Base-by-base conservation (phyloP, 35 echinoderm and acorn worm species). In the Stichopus chloronotus region DNA sequence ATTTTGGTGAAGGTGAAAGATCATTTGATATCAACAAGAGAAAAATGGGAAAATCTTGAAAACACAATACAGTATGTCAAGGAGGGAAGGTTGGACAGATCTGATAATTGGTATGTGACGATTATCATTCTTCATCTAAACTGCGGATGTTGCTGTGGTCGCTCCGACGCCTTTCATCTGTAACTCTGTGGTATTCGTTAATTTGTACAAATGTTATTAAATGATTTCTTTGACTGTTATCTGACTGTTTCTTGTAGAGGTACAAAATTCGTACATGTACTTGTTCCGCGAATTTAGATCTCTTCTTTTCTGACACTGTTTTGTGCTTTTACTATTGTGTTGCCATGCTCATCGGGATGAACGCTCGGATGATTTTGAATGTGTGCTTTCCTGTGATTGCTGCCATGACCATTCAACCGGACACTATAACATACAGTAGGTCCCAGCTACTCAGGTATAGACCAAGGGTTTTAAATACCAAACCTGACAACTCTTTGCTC, bases 61-160 rank as follows among this genome's bases (percentile, higher is more conserved):
- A 43, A 43, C 30, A 43, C 30, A 43, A 43, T 43, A 43, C 30
- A 43, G 3, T 43, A 43, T 43, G 30, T 3, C 3, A 43, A 43
- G 30, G 30, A 43, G 30, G 30, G 30, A 43, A 43, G 30, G 1
- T 43, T 43, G 30, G 30, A 43, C 30, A 43, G 30, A 43, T 43
- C 30, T 43, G 30, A 43, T 1, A 43, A 43, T 43, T 43, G 1
- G 30, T 43, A 43, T 43, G 30, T 43, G 30, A 68, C 63, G 63
- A 68, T 68, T 68, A 68, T 68, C 63, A 17, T 68, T 68, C 17
- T 68, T 68, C 63, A 68, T 68, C 63, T 68, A 68, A 68, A 68
- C 63, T 68, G 63, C 63, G 63, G 63, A 68, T 68, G 63, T 68
- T 68, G 63, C 17, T 68, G 63, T n/a, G 63, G 63, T 9, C 63